Conservation (phyloP, 2,113 vertebrate genomes). For the Hemicordylus capensis region DNA sequence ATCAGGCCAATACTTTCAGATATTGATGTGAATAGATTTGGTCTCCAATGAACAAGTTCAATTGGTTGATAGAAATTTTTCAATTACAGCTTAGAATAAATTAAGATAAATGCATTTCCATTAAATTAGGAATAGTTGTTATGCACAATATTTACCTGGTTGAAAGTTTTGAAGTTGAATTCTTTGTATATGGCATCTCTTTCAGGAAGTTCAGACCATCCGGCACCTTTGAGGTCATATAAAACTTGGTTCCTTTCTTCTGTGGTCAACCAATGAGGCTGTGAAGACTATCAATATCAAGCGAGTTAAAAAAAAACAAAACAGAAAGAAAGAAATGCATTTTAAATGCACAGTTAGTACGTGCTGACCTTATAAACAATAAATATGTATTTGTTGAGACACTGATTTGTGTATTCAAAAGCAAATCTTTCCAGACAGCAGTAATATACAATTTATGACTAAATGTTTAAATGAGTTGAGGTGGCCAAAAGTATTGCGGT, state of each 20-base stretch:
- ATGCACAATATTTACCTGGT: constrained; percentile 82
- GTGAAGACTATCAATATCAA: constrained; percentile 81
- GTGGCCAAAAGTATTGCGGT: too few relatives aligned
- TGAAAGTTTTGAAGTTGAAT: constrained; percentile 92
- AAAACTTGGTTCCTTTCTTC: constrained; percentile 87
- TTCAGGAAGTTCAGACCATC: constrained; percentile 87
- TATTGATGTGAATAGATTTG: background rate
- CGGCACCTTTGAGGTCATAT: constrained; percentile 84
- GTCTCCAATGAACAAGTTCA: constrained; percentile 4
- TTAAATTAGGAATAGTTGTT: constrained; percentile 16
- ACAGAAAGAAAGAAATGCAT: background rate
- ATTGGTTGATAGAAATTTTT: background rate
- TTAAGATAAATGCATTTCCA: constrained; percentile 29
- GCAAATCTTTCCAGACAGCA: background rate
- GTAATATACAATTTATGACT: constrained; percentile 16
- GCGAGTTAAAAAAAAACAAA: constrained; percentile 4
- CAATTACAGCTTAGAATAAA: background rate
- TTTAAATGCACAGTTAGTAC: background rate
- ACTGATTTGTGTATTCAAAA: background rate
- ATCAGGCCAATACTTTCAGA: background rate
- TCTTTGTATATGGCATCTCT: constrained; percentile 96
- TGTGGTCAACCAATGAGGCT: constrained; percentile 82
- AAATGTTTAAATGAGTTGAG: too few relatives aligned
- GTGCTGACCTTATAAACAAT: background rate
- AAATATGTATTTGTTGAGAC: background rate